Evolutionary conservation across 1,140 invertebrate species (phyloP).

Genomic region (Trichoplusia ni): DNA sequence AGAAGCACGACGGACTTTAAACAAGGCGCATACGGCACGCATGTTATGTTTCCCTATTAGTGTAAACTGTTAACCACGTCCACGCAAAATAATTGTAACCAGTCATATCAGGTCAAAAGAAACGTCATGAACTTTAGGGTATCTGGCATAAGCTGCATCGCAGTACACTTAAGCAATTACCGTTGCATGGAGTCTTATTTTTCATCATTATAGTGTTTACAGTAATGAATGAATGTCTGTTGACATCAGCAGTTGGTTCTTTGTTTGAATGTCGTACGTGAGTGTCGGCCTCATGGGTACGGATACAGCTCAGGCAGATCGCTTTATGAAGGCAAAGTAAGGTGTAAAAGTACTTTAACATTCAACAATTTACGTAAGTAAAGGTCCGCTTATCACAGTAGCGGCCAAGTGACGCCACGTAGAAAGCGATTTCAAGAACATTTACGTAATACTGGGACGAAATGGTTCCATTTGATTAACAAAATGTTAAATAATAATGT

Average conservation of each 20-base stretch:
- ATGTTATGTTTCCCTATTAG: no score
- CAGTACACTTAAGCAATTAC: no score
- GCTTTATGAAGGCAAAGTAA: conserved; percentile 36
- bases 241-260: background rate
- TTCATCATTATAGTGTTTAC: background rate
- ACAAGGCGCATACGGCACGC: no score
- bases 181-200: background rate
- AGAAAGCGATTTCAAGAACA: conserved; percentile 75
- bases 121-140: no score
- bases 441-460: conserved; percentile 60
- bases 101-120: no score
- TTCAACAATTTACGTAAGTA: conserved; percentile 63
- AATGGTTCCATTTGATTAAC: conserved; percentile 54
- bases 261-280: conserved; percentile 20
- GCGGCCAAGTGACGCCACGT: conserved; percentile 55
- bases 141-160: no score
- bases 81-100: no score
- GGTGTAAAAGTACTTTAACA: conserved; percentile 38
- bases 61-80: no score
- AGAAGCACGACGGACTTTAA: no score
- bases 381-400: conserved; percentile 66
- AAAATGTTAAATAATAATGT: conserved; percentile 23
- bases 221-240: background rate
- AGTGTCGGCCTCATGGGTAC: background rate
- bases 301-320: background rate